These are phyloP conservation scores for Nasonovia ribisnigri DNA, from an alignment of 2,888 invertebrate genomes.

Conservation along the genomic window DNA sequence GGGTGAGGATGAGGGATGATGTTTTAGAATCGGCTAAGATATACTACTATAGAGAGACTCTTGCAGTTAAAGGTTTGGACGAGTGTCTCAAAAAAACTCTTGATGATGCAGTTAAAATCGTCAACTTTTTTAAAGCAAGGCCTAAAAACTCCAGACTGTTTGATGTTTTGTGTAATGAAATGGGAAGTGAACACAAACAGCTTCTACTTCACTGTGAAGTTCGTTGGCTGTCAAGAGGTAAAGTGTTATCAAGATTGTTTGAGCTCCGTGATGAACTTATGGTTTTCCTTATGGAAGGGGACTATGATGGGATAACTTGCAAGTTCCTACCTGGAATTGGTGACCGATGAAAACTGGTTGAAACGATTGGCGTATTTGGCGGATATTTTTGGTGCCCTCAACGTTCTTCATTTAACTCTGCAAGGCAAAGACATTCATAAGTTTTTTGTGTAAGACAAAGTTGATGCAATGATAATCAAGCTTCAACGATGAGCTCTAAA, in stretches of 20 bases:
- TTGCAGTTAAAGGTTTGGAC: slow-evolving; percentile 67
- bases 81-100: slow-evolving; percentile 67
- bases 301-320: slow-evolving; percentile 23
- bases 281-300: slow-evolving; percentile 65
- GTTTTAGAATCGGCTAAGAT: too few species aligned
- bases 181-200: slow-evolving; percentile 66
- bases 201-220: slow-evolving; percentile 67
- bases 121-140: slow-evolving; percentile 66
- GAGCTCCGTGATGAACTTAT: slow-evolving; percentile 65
- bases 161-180: slow-evolving; percentile 68
- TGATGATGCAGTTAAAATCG: slow-evolving; percentile 64
- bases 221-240: slow-evolving; percentile 68
- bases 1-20: too few species aligned
- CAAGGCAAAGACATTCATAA: slow-evolving; percentile 8
- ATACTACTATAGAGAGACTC: slow-evolving; percentile 66
- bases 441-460: slow-evolving; percentile 43
- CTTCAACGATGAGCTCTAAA: slow-evolving; percentile 28
- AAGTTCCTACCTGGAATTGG: slow-evolving; percentile 46
- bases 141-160: slow-evolving; percentile 67
- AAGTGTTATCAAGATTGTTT: slow-evolving; percentile 67
- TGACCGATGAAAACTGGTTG: slow-evolving; percentile 64
- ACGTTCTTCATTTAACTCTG: slow-evolving; percentile 31
- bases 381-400: slow-evolving; percentile 15
- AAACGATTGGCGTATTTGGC: slow-evolving; percentile 64
- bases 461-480: slow-evolving; percentile 46